A percentile compares a stretch with the other conserved stretches of the same genome.
Conservation (phyloP, 37 sponge, comb jelly and placozoan genomes). For the Tethya wilhelma region DNA sequence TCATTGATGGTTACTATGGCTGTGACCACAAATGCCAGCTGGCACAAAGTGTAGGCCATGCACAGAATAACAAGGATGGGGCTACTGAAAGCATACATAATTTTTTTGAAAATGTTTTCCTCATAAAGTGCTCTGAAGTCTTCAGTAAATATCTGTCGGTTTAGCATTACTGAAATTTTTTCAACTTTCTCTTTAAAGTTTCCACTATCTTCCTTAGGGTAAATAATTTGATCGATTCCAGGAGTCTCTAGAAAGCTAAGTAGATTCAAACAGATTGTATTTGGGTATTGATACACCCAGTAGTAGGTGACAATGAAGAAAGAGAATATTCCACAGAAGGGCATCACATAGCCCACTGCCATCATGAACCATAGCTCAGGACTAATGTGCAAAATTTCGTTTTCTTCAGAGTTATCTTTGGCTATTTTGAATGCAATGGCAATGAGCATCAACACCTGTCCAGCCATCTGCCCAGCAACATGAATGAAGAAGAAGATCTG, state of each 20-base stretch:
- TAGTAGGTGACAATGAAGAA: slow-evolving; percentile 23
- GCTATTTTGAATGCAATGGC: slow-evolving; percentile 13
- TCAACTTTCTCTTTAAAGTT: neutral
- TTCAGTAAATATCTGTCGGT: too few species aligned
- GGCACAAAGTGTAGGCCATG: neutral
- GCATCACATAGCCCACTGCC: slow-evolving; percentile 6
- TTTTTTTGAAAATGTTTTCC: neutral
- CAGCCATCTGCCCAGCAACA: slow-evolving; percentile 12
- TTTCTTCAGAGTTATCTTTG: neutral
- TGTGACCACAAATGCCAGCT: slow-evolving; percentile 12
- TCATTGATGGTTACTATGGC: too few species aligned
- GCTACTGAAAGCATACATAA: neutral
- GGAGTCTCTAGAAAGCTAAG: slow-evolving; percentile 7
- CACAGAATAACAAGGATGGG: neutral
- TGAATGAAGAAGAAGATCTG: slow-evolving; percentile 9
- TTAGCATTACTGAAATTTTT: too few species aligned
- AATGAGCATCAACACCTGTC: neutral
- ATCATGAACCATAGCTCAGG: slow-evolving; percentile 17
- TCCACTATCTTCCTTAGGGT: neutral
- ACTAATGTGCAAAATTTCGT: neutral
- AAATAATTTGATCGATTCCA: neutral
- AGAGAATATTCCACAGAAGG: slow-evolving; percentile 1
- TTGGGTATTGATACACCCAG: slow-evolving; percentile 20
- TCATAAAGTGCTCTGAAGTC: neutral
- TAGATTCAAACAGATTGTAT: neutral